Percentiles rank a stretch among this genome's conserved stretches.
phyloP scores from a whole-genome alignment of 2,113 vertebrate species.

The Montifringilla adamsi region DNA sequence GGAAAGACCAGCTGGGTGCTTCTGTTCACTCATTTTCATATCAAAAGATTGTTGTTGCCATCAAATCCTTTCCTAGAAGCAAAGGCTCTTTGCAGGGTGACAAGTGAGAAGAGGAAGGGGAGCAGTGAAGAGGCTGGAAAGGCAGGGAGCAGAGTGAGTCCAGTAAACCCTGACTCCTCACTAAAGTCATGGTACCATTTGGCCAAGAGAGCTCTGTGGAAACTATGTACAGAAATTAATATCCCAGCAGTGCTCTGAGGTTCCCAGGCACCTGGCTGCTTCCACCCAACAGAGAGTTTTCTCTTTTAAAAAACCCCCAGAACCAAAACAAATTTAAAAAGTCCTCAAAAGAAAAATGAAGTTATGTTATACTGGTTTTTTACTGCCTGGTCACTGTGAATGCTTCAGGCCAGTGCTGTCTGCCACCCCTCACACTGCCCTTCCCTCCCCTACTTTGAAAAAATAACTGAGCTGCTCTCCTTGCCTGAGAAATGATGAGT shows the following conservation, averaged over 20 bases:
- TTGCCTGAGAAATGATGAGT: slow-evolving; percentile 27
- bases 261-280: background rate
- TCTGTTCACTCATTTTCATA: background rate
- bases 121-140: background rate
- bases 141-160: background rate
- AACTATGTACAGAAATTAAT: background rate
- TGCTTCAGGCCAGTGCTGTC: background rate
- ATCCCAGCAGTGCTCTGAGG: background rate
- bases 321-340: background rate
- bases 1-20: background rate
- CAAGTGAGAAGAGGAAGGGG: background rate
- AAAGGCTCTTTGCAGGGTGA: background rate
- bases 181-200: background rate
- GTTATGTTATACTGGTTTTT: background rate
- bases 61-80: background rate
- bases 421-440: background rate
- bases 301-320: background rate
- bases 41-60: background rate
- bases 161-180: background rate
- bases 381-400: background rate
- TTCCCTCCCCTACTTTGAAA: background rate
- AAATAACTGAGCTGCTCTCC: background rate
- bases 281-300: background rate
- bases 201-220: background rate
- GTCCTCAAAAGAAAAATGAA: background rate